A percentile compares a stretch with the other conserved stretches of the same genome.
Conservation (phyloP, 2,888 invertebrate genomes). For the Thereva nobilitata region DNA sequence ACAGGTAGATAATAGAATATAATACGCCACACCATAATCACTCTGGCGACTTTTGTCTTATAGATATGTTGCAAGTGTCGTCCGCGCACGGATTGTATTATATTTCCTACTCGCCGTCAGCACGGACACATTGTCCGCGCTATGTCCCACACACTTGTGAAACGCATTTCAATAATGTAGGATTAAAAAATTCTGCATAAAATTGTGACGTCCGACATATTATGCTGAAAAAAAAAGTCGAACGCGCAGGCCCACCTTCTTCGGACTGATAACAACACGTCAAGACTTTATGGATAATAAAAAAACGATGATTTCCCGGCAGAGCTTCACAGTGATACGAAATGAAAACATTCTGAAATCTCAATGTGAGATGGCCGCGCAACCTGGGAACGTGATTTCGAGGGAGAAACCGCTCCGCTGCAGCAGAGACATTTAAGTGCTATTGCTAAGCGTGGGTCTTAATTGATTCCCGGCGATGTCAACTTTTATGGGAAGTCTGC, state of each 20-base stretch:
- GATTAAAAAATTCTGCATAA: no score
- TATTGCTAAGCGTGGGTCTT: slow-evolving; percentile 27
- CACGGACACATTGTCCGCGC: no score
- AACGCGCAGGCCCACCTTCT: slow-evolving; percentile 25
- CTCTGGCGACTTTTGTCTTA: not conserved
- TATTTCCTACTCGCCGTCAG: not conserved
- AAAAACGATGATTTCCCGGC: no score
- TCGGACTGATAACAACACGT: slow-evolving; percentile 38
- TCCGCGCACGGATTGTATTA: not conserved
- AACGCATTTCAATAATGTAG: no score
- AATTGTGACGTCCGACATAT: no score
- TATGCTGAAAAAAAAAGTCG: not conserved
- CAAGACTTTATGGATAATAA: no score
- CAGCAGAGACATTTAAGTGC: not conserved
- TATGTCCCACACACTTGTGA: no score
- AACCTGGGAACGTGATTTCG: slow-evolving; percentile 4
- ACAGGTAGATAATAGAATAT: slow-evolving; percentile 32
- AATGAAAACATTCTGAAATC: no score
- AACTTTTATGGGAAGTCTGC: slow-evolving; percentile 25
- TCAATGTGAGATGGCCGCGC: not conserved
- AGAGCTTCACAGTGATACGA: no score
- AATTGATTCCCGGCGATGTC: slow-evolving; percentile 37
- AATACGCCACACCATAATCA: not conserved
- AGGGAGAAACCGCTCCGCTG: slow-evolving; percentile 14
- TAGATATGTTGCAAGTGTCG: no score